Base-by-base conservation (phyloP, 2,797 vertebrate genomes). In the Sparus aurata region DNA sequence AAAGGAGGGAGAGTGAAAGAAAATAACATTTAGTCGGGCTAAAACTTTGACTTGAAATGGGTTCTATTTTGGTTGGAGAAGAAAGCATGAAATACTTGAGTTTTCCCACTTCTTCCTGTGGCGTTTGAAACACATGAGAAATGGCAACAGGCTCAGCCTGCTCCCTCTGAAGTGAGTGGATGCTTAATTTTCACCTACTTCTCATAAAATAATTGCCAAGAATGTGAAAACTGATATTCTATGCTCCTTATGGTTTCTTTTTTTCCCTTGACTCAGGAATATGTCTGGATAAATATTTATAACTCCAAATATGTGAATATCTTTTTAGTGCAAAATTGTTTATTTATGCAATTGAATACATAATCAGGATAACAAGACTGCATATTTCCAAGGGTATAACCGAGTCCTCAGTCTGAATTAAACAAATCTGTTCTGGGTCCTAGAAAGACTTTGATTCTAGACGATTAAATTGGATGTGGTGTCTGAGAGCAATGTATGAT, bases 281-380 rank as follows among this genome's bases (percentile, higher is more conserved):
- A 94, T 92, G 90, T 95, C 93, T 90, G 87, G 91, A 93, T 95
- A 94, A 94, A 95, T 96, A 95, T 96, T 94, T 94, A 95, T 95
- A 94, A 91, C 89, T 91, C 87, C 88, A 95, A 95, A 94, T 93
- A 93, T 90, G 87, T 93, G 91, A 91, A 90, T 93, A 91, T 94
- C 93, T 95, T 95, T 93, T 90, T 88, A 91, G 91, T 88, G 91
- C 89, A 92, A 94, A 95, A 94, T 91, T 92, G 93, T 95, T 95
- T 95, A 95, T 95, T 95, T 94, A 95, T 94, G 93, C 94, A 93
- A 94, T 95, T 93, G 94, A 94, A 95, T 96, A 90, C 88, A 91
- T 95, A 94, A 95, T 94, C 93, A 94, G 92, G 84, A 93, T 93
- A 95, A 95, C 86, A 93, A 93, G 94, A 91, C 90, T 83, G 92